Evolutionary conservation across 2,797 vertebrate genomes (phyloP), one percentile per base, ranked within the genome.

Genomic region (Malacoctenus gilli): DNA sequence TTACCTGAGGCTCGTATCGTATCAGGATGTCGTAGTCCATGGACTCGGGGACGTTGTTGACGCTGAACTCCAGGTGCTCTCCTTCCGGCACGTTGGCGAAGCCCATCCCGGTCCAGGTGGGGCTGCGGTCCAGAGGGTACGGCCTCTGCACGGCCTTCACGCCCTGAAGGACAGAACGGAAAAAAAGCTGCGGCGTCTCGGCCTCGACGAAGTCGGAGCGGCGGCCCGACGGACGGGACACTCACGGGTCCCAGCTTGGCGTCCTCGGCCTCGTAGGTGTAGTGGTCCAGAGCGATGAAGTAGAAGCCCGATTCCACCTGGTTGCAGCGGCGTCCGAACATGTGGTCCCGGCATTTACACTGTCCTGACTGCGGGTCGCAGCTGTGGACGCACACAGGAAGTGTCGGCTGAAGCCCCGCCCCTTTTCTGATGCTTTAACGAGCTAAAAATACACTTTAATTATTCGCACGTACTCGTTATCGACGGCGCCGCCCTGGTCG

Each of bases 1-100:
- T 77, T 41, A 98, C 97, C 95, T 98, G 96, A 0, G 97, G 97
- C 75, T 99, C 97, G 0, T 99, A 98, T 77, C 97, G 97, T 72
- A 99, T 89, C 2, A 99, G 78, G 20, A 99, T 77, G 43, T 97
- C 94, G 0, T 98, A 99, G 50, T 97, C 95, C 95, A 98, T 99
- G 68, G 95, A 94, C 65, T 92, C 92, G 0, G 97, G 97, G 56
- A 99, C 85, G 69, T 96, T 92, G 79, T 95, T 59, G 1, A 99
- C 82, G 77, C 80, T 86, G 88, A 99, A 99, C 68, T 94, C 93
- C 50, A 99, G 69, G 69, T 92, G 92, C 0, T 90, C 92, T 25
- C 95, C 93, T 86, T 98, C 95, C 0, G 95, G 95, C 15, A 98
- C 94, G 6, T 89, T 92, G 9, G 91, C 95, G 4, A 99, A 98